phyloP scores from a whole-genome alignment of 2,797 vertebrate genomes.

The Phalloptychus januarius region DNA sequence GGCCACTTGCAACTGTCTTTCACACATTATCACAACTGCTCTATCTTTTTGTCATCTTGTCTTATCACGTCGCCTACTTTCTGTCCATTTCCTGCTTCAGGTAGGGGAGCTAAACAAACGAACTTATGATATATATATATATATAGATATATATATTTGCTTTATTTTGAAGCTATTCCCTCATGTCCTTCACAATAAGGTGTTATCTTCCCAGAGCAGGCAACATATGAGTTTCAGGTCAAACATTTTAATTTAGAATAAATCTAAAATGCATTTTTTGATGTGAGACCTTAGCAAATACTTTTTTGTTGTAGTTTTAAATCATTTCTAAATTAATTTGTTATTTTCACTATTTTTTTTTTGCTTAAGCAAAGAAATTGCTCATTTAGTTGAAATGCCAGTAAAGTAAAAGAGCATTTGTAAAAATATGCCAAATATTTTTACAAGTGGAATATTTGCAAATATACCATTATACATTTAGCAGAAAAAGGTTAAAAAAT shows the following conservation, averaged over 20 bases:
- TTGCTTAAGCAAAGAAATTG: not conserved
- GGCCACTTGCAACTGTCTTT: conserved; percentile 33
- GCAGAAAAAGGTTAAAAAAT: not conserved
- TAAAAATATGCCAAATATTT: not conserved
- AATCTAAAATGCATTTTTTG: not conserved
- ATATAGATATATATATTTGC: too few species aligned
- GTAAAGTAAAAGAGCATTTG: not conserved
- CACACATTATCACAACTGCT: not conserved
- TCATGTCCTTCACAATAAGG: not conserved
- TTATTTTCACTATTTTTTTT: not conserved
- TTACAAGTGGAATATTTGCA: too few species aligned
- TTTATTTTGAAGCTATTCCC: not conserved
- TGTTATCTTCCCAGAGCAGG: not conserved
- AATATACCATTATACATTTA: too few species aligned
- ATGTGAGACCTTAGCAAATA: not conserved
- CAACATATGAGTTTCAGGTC: not conserved
- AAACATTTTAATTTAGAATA: not conserved
- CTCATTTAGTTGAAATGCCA: not conserved
- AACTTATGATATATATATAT: too few species aligned
- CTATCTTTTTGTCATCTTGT: conserved; percentile 1
- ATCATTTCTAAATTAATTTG: not conserved
- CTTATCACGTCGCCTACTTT: conserved; percentile 5
- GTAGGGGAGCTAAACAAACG: not conserved
- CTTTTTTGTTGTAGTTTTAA: too few species aligned
- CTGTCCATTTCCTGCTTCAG: not conserved